These are phyloP conservation scores for Chionis minor DNA, from an alignment of 2,113 vertebrate species.

Conservation along the genomic window DNA sequence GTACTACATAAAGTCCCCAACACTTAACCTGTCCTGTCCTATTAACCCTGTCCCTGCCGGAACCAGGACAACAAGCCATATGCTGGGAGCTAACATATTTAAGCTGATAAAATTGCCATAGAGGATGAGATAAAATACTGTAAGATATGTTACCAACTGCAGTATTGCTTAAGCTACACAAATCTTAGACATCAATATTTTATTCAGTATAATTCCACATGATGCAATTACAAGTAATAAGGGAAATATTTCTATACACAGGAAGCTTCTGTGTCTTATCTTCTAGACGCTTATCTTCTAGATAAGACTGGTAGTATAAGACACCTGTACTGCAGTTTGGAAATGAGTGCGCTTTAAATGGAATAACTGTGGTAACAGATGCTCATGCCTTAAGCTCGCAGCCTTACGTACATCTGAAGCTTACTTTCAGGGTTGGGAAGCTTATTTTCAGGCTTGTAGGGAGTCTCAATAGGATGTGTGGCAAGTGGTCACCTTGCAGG, in stretches of 20 bases:
- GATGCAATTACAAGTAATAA: background rate
- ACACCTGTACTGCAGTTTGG: background rate
- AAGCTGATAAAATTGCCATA: background rate
- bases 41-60: too few species aligned
- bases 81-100: background rate
- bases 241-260: background rate
- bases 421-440: background rate
- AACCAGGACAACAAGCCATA: too few species aligned
- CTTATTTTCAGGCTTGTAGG: background rate
- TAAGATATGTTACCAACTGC: background rate
- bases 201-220: background rate
- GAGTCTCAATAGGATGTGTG: background rate
- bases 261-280: too few species aligned
- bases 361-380: background rate
- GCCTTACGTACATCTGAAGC: background rate
- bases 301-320: background rate
- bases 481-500: slow-evolving; percentile 21
- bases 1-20: too few species aligned
- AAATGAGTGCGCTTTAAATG: background rate
- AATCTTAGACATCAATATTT: background rate
- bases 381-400: background rate
- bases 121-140: background rate
- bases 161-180: background rate
- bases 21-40: too few species aligned
- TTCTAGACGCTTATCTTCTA: too few species aligned